Percentiles rank a stretch among this genome's conserved stretches.
Evolutionary conservation across 1,140 invertebrate genomes (phyloP).

Genomic region (Lordiphosa clarofinis): DNA sequence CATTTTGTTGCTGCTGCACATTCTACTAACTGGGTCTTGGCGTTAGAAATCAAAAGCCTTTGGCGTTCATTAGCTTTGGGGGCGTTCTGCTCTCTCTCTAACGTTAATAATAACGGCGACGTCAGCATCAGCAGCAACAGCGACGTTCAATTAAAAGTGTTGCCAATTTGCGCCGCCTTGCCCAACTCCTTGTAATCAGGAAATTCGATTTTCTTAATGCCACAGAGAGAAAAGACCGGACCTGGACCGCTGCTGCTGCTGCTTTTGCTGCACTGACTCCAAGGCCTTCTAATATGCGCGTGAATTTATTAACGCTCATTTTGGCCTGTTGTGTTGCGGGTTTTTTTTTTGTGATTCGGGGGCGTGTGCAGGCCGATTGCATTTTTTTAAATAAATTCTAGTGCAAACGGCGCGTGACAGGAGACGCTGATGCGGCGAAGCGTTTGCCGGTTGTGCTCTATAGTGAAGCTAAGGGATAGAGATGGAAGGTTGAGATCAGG

Average conservation of each 20-base stretch:
- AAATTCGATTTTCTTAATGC: constrained; percentile 79
- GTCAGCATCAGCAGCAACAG: constrained; percentile 19
- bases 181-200: constrained; percentile 65
- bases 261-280: background rate
- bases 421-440: constrained; percentile 12
- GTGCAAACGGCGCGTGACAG: constrained; percentile 73
- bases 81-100: constrained; percentile 52
- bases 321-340: constrained; percentile 26
- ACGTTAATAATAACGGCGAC: constrained; percentile 41
- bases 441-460: too few species aligned
- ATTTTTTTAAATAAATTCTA: constrained; percentile 76
- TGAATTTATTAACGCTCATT: constrained; percentile 76
- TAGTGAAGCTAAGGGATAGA: too few species aligned
- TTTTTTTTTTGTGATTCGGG: constrained; percentile 51
- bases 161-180: constrained; percentile 67
- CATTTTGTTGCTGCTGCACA: constrained; percentile 20
- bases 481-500: too few species aligned
- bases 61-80: constrained; percentile 79
- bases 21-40: constrained; percentile 50
- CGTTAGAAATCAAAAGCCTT: constrained; percentile 75
- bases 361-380: constrained; percentile 71
- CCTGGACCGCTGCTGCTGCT: background rate
- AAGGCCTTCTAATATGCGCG: constrained; percentile 64
- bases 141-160: constrained; percentile 76
- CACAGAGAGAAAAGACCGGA: constrained; percentile 38